Conservation (phyloP, 2,113 vertebrate species). For the Crotalus viridis region DNA sequence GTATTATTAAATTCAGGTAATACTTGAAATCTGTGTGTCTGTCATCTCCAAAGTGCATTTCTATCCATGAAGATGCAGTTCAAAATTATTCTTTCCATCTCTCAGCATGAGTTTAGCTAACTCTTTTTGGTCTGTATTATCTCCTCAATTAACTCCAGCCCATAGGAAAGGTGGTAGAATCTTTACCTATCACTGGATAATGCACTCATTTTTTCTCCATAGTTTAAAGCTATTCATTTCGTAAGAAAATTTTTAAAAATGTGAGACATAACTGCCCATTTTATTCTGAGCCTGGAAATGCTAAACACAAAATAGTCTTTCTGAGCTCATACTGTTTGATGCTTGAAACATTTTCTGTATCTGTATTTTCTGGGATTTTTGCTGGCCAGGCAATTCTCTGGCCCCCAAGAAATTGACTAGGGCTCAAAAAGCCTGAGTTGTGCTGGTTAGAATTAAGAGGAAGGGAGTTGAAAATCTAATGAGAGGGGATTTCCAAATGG, state of each 20-base stretch:
- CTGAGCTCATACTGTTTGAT: not conserved
- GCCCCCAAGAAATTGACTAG: not conserved
- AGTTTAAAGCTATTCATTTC: not conserved
- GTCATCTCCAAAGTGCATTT: not conserved
- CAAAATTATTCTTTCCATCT: not conserved
- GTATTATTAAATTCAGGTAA: not conserved
- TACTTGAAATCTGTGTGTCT: not conserved
- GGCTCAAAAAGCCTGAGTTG: not conserved
- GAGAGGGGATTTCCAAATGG: not conserved
- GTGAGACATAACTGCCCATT: not conserved
- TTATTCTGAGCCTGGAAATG: not conserved
- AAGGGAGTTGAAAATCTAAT: not conserved
- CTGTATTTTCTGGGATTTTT: not conserved
- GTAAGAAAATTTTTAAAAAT: not conserved
- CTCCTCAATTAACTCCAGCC: not conserved
- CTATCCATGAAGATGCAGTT: not conserved
- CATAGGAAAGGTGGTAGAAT: not conserved
- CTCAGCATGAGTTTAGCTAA: not conserved
- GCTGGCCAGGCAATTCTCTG: not conserved
- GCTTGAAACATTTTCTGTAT: not conserved
- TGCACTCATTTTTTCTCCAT: not conserved
- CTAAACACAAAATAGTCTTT: not conserved
- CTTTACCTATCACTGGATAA: not conserved
- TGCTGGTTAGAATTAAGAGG: not conserved
- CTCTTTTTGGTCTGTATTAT: not conserved